Conservation (phyloP, 2,797 vertebrate genomes). For the Ispidina lecontei region DNA sequence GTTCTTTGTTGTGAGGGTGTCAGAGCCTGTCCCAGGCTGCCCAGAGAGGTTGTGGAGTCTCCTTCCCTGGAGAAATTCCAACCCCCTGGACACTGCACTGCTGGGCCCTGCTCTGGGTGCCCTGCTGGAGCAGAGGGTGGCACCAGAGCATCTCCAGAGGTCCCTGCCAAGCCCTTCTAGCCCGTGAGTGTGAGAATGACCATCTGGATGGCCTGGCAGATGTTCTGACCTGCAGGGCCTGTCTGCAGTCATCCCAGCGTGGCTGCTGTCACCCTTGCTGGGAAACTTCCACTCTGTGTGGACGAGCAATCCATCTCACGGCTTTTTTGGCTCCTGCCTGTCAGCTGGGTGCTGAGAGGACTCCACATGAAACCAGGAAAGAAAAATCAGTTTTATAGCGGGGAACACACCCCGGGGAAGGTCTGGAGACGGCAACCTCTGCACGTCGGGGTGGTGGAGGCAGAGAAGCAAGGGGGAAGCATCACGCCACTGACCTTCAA, state of each 20-base stretch:
- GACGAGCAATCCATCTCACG: neutral
- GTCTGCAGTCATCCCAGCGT: neutral
- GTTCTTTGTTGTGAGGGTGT: no score
- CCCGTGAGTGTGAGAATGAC: neutral
- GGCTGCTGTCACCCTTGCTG: neutral
- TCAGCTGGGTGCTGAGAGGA: neutral
- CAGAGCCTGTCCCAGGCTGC: no score
- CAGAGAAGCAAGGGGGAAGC: neutral
- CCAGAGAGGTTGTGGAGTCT: neutral
- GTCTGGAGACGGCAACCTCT: accelerated
- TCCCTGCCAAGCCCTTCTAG: neutral
- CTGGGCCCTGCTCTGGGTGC: neutral
- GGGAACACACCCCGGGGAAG: accelerated
- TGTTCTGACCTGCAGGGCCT: neutral
- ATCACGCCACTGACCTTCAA: neutral
- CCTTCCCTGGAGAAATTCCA: neutral
- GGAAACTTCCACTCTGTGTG: neutral
- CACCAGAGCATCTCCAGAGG: neutral
- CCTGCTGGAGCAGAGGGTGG: neutral
- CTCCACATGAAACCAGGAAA: neutral
- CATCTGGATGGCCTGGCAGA: neutral
- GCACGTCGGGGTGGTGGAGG: neutral
- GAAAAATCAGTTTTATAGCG: neutral
- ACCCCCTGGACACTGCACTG: neutral
- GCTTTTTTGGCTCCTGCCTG: neutral